A percentile compares a stretch with the other conserved stretches of the same genome.
phyloP scores from a whole-genome alignment of 2,797 vertebrate genomes.

The Mus spretus region DNA sequence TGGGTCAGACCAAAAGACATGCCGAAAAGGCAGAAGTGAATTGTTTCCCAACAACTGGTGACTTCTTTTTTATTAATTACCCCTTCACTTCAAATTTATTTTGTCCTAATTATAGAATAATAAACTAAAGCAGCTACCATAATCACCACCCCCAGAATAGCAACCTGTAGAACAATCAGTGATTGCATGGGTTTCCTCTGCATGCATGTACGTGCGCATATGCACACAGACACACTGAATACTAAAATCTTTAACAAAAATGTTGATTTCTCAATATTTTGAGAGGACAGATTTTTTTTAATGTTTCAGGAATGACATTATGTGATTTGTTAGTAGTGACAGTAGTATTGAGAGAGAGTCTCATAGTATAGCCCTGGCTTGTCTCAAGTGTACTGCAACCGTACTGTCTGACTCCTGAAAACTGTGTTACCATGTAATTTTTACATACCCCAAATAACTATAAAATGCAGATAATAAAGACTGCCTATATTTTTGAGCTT shows the following conservation, averaged over 20 bases:
- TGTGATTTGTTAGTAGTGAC: background rate
- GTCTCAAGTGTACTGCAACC: background rate
- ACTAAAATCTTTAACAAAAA: background rate
- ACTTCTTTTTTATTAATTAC: slow-evolving; percentile 22
- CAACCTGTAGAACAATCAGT: background rate
- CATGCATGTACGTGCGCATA: background rate
- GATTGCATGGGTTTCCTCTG: background rate
- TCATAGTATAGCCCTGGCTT: background rate
- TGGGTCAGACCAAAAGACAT: slow-evolving; percentile 18
- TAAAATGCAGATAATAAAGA: background rate
- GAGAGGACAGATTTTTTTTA: background rate
- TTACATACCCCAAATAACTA: slow-evolving; percentile 22
- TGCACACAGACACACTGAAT: background rate
- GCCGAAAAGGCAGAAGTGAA: background rate
- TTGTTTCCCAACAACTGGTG: background rate
- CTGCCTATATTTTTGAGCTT: background rate
- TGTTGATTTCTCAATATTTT: background rate
- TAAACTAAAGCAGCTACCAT: background rate
- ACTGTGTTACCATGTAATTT: background rate
- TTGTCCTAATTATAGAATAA: background rate
- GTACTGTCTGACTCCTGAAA: background rate
- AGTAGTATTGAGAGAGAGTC: background rate
- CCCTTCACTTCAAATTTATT: background rate
- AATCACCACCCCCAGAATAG: background rate
- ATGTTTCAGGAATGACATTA: background rate